A percentile compares a stretch with the other conserved stretches of the same genome.
Evolutionary conservation across 35 echinoderm and acorn worm genomes (phyloP).

Genomic region (Diadema setosum): DNA sequence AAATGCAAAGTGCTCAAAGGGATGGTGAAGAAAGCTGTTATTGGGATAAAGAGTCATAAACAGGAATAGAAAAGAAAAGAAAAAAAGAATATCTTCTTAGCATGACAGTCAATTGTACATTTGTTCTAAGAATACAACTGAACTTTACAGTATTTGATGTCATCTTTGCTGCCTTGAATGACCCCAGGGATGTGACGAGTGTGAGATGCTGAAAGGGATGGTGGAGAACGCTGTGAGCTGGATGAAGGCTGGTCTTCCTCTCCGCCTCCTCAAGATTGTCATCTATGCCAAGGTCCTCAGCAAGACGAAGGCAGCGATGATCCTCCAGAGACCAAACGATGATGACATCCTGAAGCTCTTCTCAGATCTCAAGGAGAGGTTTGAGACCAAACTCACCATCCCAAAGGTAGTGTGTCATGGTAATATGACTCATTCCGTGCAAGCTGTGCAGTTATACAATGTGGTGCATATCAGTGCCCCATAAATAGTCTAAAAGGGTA

Average conservation of each 20-base stretch:
- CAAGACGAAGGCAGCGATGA: background rate
- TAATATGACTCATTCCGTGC: too few relatives aligned
- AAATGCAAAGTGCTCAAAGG: conserved; percentile 67
- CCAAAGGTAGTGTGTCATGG: background rate
- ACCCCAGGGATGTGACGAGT: conserved; percentile 51
- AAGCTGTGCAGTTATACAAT: too few relatives aligned
- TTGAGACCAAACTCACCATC: background rate
- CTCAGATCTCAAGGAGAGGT: background rate
- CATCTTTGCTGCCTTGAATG: background rate
- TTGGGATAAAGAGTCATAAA: conserved; percentile 91
- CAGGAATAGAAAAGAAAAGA: too few relatives aligned
- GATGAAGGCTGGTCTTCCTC: conserved; percentile 97
- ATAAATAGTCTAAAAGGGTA: too few relatives aligned
- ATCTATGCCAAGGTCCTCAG: conserved; percentile 41
- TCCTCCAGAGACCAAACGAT: background rate
- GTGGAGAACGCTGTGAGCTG: conserved; percentile 79
- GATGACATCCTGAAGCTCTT: background rate
- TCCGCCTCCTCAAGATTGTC: conserved; percentile 83
- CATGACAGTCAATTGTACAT: background rate
- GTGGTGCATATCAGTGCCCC: too few relatives aligned
- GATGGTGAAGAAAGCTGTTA: conserved; percentile 78
- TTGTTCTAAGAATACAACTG: background rate
- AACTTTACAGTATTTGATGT: background rate
- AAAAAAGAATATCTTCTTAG: too few relatives aligned
- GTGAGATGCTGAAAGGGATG: conserved; percentile 78